phyloP scores from a whole-genome alignment of 2,888 invertebrate species.

The Mythimna loreyi region DNA sequence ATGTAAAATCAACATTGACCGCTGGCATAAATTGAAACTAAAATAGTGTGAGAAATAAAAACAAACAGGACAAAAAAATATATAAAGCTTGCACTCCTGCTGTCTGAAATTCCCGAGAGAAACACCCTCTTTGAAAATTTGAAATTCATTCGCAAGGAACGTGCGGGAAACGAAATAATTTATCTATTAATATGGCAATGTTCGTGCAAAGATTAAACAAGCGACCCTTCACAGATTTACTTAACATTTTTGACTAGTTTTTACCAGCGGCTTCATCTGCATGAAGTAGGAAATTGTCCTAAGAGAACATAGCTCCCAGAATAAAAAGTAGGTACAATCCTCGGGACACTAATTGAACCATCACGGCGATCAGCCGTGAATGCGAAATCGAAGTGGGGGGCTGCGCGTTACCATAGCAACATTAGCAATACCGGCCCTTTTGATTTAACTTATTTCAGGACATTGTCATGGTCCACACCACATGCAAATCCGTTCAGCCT shows the following conservation, averaged over 20 bases:
- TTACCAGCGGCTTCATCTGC: no score
- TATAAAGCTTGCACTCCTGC: slow-evolving; percentile 41
- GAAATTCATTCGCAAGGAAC: slow-evolving; percentile 15
- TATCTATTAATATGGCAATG: slow-evolving; percentile 39
- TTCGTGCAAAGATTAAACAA: slow-evolving; percentile 29
- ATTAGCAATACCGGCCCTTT: no score
- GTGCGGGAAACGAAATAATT: slow-evolving; percentile 32
- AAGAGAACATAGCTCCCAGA: no score
- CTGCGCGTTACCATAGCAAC: no score
- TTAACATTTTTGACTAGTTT: slow-evolving; percentile 36
- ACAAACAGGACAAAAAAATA: slow-evolving; percentile 56
- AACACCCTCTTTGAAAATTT: slow-evolving; percentile 36
- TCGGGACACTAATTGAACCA: no score
- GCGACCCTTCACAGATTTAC: slow-evolving; percentile 16
- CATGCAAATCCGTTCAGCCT: no score
- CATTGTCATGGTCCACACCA: no score
- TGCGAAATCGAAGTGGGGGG: no score
- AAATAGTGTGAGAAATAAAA: slow-evolving; percentile 59
- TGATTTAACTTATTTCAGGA: no score
- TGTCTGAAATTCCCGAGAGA: slow-evolving; percentile 40
- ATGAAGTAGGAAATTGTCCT: no score
- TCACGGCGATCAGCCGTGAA: no score
- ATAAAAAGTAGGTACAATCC: no score
- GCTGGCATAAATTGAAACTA: slow-evolving; percentile 56
- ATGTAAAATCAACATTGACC: slow-evolving; percentile 62